These are phyloP conservation scores for Phyllotreta striolata DNA, from an alignment of 2,888 invertebrate species.

Conservation along the genomic window DNA sequence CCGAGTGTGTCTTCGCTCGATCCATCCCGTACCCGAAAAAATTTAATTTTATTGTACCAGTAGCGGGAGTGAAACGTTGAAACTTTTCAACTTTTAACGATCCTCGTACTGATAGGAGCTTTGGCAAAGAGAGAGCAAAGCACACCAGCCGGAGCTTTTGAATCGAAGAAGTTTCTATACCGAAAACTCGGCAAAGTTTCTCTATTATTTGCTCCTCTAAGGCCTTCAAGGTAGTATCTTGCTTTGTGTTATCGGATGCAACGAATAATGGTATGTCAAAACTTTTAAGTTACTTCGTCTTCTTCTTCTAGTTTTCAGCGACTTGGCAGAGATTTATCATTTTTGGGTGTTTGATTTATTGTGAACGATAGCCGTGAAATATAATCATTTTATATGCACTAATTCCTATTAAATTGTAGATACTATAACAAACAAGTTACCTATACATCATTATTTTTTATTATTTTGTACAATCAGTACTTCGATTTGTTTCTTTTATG, in stretches of 20 bases:
- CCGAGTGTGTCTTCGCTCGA: neutral
- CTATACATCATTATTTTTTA: too few species aligned
- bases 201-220: conserved; percentile 44
- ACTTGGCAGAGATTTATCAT: conserved; percentile 42
- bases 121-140: conserved; percentile 31
- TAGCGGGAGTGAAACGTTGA: conserved; percentile 36
- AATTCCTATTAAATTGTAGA: conserved; percentile 5
- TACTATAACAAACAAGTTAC: too few species aligned
- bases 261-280: conserved; percentile 46
- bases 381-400: conserved; percentile 8
- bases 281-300: conserved; percentile 44
- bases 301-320: conserved; percentile 40
- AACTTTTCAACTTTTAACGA: conserved; percentile 42
- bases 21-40: conserved; percentile 22
- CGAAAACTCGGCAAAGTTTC: conserved; percentile 42
- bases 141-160: conserved; percentile 34
- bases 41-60: conserved; percentile 40
- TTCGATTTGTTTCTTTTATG: too few species aligned
- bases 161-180: conserved; percentile 44
- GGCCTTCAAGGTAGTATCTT: conserved; percentile 46
- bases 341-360: conserved; percentile 43
- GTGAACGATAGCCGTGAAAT: conserved; percentile 16
- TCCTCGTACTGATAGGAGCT: conserved; percentile 41
- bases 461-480: too few species aligned
- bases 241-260: conserved; percentile 45